phyloP scores from a whole-genome alignment of 1,140 invertebrate species.

The Batillaria attramentaria region DNA sequence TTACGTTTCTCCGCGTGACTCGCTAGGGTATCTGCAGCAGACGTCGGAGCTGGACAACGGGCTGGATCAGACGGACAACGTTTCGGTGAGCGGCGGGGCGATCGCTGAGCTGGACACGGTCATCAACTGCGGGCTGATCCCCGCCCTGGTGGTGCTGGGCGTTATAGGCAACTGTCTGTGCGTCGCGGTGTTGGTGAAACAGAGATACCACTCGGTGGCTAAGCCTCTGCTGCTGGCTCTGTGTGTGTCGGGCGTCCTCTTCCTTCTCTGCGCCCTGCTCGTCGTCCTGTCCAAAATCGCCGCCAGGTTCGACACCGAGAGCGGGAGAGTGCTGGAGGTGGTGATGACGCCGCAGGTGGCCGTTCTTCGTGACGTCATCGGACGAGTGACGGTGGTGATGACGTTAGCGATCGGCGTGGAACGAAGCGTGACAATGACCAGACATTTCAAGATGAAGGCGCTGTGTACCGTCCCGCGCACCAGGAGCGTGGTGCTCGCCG shows the following conservation, averaged over 20 bases:
- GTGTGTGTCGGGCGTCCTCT: background rate
- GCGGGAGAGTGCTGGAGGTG: background rate
- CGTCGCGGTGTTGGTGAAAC: constrained; percentile 7
- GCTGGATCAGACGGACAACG: too few species aligned
- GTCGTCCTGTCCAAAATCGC: constrained; percentile 20
- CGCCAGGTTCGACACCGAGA: background rate
- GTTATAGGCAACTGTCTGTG: constrained; percentile 17
- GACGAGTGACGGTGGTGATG: constrained; percentile 18
- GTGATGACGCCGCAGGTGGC: constrained; percentile 24
- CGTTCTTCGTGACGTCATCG: constrained; percentile 25
- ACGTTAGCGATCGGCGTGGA: constrained; percentile 24
- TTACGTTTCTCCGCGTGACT: too few species aligned
- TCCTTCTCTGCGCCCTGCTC: constrained; percentile 17
- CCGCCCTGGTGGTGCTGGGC: background rate
- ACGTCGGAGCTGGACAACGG: too few species aligned
- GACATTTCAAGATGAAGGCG: constrained; percentile 24
- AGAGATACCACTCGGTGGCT: constrained; percentile 19
- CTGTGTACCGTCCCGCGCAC: constrained; percentile 5
- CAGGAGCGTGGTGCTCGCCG: background rate
- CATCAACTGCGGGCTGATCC: constrained; percentile 20
- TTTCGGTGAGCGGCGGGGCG: too few species aligned
- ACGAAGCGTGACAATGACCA: constrained; percentile 24
- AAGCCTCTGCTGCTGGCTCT: constrained; percentile 21
- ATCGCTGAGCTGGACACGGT: background rate
- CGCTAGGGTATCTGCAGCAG: too few species aligned